Evolutionary conservation across 2,888 invertebrate genomes (phyloP).

Genomic region (Troglohyphantes excavatus): DNA sequence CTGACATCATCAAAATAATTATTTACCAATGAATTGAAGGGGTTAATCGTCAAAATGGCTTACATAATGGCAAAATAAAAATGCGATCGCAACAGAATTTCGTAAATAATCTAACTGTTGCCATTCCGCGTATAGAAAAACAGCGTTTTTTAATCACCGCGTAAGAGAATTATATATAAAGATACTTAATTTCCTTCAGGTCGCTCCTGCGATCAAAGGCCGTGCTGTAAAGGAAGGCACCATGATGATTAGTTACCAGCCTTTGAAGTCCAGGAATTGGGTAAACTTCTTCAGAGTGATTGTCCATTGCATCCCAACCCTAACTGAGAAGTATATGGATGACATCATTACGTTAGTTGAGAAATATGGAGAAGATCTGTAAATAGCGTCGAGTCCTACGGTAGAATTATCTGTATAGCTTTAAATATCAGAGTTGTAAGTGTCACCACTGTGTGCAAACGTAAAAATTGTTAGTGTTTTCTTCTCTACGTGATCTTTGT

Average conservation of each 20-base stretch:
- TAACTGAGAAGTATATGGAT: constrained; percentile 86
- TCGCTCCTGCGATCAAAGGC: constrained; percentile 89
- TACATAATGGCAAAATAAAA: too few species aligned
- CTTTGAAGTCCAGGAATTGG: constrained; percentile 85
- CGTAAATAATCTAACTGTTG: too few species aligned
- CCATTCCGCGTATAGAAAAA: too few species aligned
- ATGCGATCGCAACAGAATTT: too few species aligned
- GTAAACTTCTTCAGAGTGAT: constrained; percentile 91
- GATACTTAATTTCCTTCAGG: too few species aligned
- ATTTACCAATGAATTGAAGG: too few species aligned
- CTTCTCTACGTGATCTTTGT: constrained; percentile 38
- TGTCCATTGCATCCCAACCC: constrained; percentile 88
- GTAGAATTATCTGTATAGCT: constrained; percentile 37
- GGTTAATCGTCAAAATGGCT: too few species aligned
- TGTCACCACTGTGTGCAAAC: constrained; percentile 4
- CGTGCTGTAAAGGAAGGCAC: constrained; percentile 86
- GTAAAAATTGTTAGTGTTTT: constrained; percentile 47
- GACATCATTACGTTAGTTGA: constrained; percentile 87
- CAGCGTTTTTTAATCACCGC: too few species aligned
- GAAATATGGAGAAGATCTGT: constrained; percentile 84
- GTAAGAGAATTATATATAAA: too few species aligned
- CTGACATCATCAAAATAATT: too few species aligned
- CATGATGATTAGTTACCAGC: constrained; percentile 90
- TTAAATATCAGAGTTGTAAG: constrained; percentile 12
- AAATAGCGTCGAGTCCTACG: neutral